Base-by-base conservation (phyloP, 1,140 invertebrate genomes). In the Medauroidea extradentata region DNA sequence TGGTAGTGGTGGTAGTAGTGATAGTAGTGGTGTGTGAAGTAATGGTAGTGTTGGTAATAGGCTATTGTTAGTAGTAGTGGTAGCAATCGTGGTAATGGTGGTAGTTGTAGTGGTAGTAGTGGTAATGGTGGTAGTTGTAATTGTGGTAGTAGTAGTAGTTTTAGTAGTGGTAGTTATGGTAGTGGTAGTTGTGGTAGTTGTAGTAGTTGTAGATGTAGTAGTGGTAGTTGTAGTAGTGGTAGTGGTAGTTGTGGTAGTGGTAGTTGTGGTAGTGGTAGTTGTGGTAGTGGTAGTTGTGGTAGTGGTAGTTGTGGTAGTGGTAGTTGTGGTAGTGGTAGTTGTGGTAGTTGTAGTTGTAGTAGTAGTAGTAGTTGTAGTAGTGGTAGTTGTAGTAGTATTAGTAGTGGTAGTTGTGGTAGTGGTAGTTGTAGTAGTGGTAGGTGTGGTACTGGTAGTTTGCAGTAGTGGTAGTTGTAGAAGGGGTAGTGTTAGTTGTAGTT, bases 1-100 rank as follows among this genome's bases (percentile, higher is more conserved):
- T 51, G 18, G 49, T 51, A 29, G 9, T 51, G n/a, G 49, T 51
- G 25, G 49, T 29, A 8, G 49, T 29, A 29, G 46, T 48, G n/a
- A 16, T 21, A 9, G 49, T 51, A 25, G 49, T 51, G 25, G 49
- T 29, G n/a, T 3, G 3, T 5, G 49, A 5, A 51, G 49, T 25
- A 51, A 16, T 51, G 16, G 49, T 51, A 13, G 49, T 29, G 16
- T 4, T 29, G n/a, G 49, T 51, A 25, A 16, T 51, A 8, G 49
- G n/a, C n/a, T 29, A 51, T 4, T 29, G 8, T 4, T 8, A 51
- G 49, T 51, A 11, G 49, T 51, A 13, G 27, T 29, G 25, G 49
- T 29, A 29, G 49, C 16, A 51, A 16, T 51, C 3, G 49, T 29
- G 25, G 49, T 29, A 19, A 16, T 51, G 8, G 49, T 25, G 16